Evolutionary conservation across 2,797 vertebrate genomes (phyloP), one percentile per base, ranked within the genome.

Genomic region (Takifugu ocellatus): DNA sequence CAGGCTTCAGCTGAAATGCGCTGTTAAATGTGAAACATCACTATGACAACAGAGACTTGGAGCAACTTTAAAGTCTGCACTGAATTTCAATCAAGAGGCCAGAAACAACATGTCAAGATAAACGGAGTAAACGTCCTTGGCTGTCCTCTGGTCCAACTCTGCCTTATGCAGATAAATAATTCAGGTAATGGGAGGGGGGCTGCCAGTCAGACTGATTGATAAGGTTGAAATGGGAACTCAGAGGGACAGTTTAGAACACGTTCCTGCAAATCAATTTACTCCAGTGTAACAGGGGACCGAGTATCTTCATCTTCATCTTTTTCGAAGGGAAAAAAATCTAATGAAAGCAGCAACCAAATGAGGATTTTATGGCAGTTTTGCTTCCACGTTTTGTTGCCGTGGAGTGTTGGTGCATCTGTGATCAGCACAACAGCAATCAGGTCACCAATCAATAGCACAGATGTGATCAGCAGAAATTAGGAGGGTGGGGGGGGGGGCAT

Each of bases 151-250:
- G 39, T 39, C 55, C 60, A 42, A 17, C 36, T 9, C 49, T 59
- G 4, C 66, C 64, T 54, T 61, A 66, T 16, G 5, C 47, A 54
- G 51, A 81, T 84, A 51, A 82, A 83, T 82, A 59, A 81, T 77
- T 85, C 66, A 77, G 47, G 42, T 21, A 61, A 63, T 71, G 69
- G 63, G 70, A 63, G 61, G 63, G 44, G 31, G 72, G 59, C 59
- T 62, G 55, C 59, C 59, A 70, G 62, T 75, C 31, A 10, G 48
- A 52, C 58, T 56, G 62, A 68, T 63, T 69, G 61, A 72, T 66
- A 14, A 8, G 3, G 10, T 51, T 70, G 33, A 65, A 49, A 61
- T n/a, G 15, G 25, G 44, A 58, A 51, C 51, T 65, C 31, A 39
- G 36, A 54, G 33, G 16, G 61, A 62, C n/a, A 26, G 2, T 51